Conservation (phyloP, 2,113 vertebrate species). For the Rhinichthys klamathensis region DNA sequence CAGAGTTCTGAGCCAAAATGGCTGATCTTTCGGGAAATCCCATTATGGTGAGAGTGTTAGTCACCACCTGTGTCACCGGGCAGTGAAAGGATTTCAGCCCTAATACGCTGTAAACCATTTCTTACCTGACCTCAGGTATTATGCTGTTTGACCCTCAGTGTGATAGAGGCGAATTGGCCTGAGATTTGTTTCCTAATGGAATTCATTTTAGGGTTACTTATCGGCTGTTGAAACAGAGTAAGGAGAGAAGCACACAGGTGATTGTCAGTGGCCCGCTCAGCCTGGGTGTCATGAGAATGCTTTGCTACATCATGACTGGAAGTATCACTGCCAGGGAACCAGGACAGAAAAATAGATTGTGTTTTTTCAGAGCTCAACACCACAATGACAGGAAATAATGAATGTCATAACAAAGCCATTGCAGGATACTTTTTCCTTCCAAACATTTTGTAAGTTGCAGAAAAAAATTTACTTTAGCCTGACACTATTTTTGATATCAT, state of each 20-base stretch:
- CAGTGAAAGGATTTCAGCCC: slow-evolving; percentile 52
- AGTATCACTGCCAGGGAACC: background rate
- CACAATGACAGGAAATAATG: slow-evolving; percentile 4
- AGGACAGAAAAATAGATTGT: background rate
- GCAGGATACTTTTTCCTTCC: background rate
- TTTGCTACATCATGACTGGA: slow-evolving; percentile 2
- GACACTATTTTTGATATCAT: slow-evolving; percentile 61
- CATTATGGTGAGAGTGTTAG: slow-evolving; percentile 45
- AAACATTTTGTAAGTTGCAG: slow-evolving; percentile 32
- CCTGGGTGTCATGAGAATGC: background rate
- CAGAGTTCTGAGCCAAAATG: slow-evolving; percentile 64
- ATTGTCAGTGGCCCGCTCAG: slow-evolving; percentile 11
- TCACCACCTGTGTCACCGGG: slow-evolving; percentile 42
- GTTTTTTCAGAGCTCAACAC: background rate
- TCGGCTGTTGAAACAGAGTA: slow-evolving; percentile 55
- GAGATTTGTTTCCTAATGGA: slow-evolving; percentile 58
- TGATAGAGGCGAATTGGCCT: slow-evolving; percentile 39
- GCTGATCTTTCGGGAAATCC: slow-evolving; percentile 63
- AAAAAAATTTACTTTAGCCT: slow-evolving; percentile 54
- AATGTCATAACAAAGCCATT: background rate
- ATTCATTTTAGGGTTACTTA: slow-evolving; percentile 64
- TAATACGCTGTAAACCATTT: slow-evolving; percentile 60
- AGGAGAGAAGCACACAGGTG: slow-evolving; percentile 56
- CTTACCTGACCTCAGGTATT: slow-evolving; percentile 59
- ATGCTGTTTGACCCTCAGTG: slow-evolving; percentile 47